Evolutionary conservation across 2,797 vertebrate species (phyloP).

Genomic region (Alosa sapidissima): DNA sequence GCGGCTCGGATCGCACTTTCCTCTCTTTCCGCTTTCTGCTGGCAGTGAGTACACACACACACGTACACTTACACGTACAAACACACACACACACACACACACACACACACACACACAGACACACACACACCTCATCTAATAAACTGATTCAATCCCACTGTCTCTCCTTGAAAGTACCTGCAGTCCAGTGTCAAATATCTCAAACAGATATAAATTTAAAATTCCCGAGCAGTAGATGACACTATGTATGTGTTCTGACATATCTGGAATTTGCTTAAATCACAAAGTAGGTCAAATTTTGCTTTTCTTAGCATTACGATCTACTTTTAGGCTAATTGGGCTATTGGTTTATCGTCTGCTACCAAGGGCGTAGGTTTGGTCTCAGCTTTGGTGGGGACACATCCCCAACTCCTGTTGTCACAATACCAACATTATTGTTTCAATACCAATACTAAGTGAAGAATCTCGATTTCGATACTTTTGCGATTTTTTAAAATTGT

Average conservation of each 20-base stretch:
- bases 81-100: not conserved
- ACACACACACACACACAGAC: not conserved
- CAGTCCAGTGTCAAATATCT: not conserved
- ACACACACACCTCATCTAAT: not conserved
- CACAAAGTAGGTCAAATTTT: slow-evolving; percentile 34
- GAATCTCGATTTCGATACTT: no score
- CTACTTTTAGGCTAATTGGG: no score
- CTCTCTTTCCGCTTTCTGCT: slow-evolving; percentile 81
- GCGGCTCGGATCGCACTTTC: slow-evolving; percentile 60
- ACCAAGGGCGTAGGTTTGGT: no score
- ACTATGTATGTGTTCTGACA: slow-evolving; percentile 15
- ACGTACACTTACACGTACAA: not conserved
- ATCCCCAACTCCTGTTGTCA: no score
- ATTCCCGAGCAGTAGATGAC: not conserved
- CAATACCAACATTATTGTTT: no score
- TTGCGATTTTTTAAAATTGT: no score
- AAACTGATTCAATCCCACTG: not conserved
- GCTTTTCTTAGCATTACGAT: not conserved
- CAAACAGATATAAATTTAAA: not conserved
- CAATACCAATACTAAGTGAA: no score
- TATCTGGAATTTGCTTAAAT: not conserved
- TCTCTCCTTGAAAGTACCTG: not conserved
- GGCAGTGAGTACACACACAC: slow-evolving; percentile 71
- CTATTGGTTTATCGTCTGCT: no score
- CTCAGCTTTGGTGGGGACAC: no score